Conservation (phyloP, 2,113 vertebrate genomes). For the Seriola aureovittata region DNA sequence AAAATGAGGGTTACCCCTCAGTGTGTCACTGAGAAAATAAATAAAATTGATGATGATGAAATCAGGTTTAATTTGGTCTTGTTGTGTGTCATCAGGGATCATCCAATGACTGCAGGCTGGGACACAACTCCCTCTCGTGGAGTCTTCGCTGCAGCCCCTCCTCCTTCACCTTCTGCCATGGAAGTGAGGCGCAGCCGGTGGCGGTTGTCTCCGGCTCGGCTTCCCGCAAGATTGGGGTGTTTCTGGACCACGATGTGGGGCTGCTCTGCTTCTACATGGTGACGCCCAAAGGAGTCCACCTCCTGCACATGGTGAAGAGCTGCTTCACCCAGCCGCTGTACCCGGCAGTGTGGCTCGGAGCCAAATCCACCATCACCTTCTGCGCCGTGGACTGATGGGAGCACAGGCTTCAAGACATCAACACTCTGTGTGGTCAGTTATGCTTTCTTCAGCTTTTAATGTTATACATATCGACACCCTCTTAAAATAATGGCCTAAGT, state of each 20-base stretch:
- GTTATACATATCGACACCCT: no score
- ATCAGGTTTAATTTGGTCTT: no score
- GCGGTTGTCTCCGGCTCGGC: constrained; percentile 4
- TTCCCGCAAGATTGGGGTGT: constrained; percentile 76
- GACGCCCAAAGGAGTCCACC: neutral
- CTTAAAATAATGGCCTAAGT: no score
- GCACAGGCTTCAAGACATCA: neutral
- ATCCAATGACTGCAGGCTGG: constrained; percentile 61
- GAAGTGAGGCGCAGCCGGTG: constrained; percentile 47
- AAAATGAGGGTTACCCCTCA: no score
- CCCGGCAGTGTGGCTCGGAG: constrained; percentile 31
- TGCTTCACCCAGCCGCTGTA: constrained; percentile 14
- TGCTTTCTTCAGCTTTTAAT: neutral
- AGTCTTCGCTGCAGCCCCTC: constrained; percentile 75
- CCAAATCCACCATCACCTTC: constrained; percentile 5
- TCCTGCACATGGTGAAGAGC: constrained; percentile 18
- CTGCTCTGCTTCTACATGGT: constrained; percentile 33
- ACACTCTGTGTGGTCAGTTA: neutral
- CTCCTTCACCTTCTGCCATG: constrained; percentile 78
- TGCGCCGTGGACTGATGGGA: neutral
- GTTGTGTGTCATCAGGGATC: constrained; percentile 17
- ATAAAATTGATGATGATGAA: no score
- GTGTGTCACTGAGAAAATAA: no score
- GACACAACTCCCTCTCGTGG: constrained; percentile 80
- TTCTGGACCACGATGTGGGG: constrained; percentile 71